phyloP scores from a whole-genome alignment of 2,797 vertebrate species.

The Cuculus canorus region DNA sequence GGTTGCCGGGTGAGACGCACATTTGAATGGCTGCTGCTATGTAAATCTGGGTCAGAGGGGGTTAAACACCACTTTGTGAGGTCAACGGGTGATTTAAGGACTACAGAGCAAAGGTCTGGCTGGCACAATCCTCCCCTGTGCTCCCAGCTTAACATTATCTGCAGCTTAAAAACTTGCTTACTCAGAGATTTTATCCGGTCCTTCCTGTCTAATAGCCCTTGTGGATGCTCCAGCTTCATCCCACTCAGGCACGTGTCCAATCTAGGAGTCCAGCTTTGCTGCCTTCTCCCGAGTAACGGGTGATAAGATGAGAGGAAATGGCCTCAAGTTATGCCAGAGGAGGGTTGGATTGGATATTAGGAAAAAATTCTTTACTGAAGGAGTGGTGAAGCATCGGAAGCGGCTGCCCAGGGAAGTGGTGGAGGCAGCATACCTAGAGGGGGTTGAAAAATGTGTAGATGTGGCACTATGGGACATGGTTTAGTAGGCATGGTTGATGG shows the following conservation, averaged over 20 bases:
- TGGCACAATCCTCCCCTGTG: background rate
- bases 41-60: background rate
- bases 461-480: no score
- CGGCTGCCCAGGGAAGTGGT: no score
- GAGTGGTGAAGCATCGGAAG: no score
- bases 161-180: background rate
- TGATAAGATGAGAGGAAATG: no score
- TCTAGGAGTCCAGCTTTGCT: background rate
- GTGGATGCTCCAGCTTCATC: background rate
- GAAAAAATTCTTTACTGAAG: no score
- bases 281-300: no score
- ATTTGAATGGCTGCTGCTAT: background rate
- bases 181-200: background rate
- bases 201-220: background rate
- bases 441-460: no score
- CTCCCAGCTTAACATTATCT: background rate
- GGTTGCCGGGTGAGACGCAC: background rate
- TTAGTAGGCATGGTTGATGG: no score
- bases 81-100: background rate
- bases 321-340: no score
- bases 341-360: no score
- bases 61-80: background rate
- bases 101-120: background rate
- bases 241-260: accelerated
- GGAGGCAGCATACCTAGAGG: no score